Conservation (phyloP, 2,888 invertebrate species). For the Gastracanthus pulcherrimus region DNA sequence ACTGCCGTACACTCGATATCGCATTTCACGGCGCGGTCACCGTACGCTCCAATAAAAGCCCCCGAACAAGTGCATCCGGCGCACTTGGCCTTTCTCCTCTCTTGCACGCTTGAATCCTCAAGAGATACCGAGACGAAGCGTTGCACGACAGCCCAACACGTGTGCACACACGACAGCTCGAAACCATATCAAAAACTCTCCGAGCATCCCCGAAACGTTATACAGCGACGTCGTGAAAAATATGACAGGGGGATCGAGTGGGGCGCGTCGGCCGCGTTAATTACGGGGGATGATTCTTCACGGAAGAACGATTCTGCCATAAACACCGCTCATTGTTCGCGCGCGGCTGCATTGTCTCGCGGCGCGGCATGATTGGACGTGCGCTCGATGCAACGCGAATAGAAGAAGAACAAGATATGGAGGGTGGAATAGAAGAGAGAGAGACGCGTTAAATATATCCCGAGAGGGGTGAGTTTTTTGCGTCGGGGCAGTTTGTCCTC, state of each 20-base stretch:
- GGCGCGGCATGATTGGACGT: too few species aligned
- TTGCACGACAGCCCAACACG: not conserved
- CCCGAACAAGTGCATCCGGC: slow-evolving; percentile 34
- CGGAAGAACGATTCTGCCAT: slow-evolving; percentile 69
- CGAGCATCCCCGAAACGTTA: too few species aligned
- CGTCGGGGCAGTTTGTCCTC: slow-evolving; percentile 24
- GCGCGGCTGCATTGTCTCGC: slow-evolving; percentile 68
- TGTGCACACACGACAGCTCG: not conserved
- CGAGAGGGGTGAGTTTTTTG: slow-evolving; percentile 57
- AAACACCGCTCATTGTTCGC: slow-evolving; percentile 71
- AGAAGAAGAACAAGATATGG: too few species aligned
- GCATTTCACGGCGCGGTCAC: slow-evolving; percentile 15
- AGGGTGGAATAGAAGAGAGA: too few species aligned
- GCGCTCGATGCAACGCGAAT: slow-evolving; percentile 21
- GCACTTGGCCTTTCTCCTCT: not conserved
- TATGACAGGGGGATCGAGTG: not conserved
- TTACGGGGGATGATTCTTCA: slow-evolving; percentile 72
- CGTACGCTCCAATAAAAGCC: not conserved
- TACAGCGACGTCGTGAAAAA: not conserved
- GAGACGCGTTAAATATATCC: slow-evolving; percentile 52
- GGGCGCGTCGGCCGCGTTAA: slow-evolving; percentile 59
- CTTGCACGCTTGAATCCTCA: slow-evolving; percentile 7
- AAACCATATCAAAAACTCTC: too few species aligned
- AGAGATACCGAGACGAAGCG: not conserved
- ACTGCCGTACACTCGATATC: not conserved